Base-by-base conservation (phyloP, 2,888 invertebrate genomes). In the Adelphocoris suturalis region DNA sequence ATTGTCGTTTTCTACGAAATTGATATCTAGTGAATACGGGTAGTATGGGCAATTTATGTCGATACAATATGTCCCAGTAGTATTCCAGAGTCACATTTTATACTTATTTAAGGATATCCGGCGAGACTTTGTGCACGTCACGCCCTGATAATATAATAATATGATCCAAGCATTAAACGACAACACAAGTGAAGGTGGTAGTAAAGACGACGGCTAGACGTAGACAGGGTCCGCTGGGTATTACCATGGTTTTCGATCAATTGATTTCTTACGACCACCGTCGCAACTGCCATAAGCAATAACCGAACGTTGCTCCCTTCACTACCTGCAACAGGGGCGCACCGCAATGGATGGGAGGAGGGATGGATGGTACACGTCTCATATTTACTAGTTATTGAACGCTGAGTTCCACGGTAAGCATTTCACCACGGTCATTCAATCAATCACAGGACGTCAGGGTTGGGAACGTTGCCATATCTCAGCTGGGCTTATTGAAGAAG, bases 401-500 rank as follows among this genome's bases (percentile, higher is more conserved):
- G 68, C 68, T 5, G 19, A 19, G 27, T 68, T 68, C 57, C 23
- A 68, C 68, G 23, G 68, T 68, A 68, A 68, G 68, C 23, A 68
- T 19, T 68, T 68, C 68, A 68, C 68, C 19, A 68, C 68, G 68
- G 68, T 23, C 68, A 23, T 68, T 68, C 68, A 68, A 68, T 68
- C 68, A 68, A 68, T 68, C 68, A 68, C 27, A 12, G n/a, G 68
- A 27, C 68, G 68, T 68, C 27, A 19, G 68, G n/a, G 57, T 57
- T 57, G 57, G 57, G 23, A 23, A 23, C 68, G 68, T 27, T 27
- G 68, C 23, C 68, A 68, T 68, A 68, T 68, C 68, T 27, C 68
- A 68, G 68, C 23, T 23, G 68, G 23, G 68, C 68, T 23, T 68
- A 68, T 68, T 19, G 68, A 68, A 23, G 68, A 23, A 27, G 68